phyloP scores from a whole-genome alignment of 2,797 vertebrate species.

The Chelidonichthys spinosus region DNA sequence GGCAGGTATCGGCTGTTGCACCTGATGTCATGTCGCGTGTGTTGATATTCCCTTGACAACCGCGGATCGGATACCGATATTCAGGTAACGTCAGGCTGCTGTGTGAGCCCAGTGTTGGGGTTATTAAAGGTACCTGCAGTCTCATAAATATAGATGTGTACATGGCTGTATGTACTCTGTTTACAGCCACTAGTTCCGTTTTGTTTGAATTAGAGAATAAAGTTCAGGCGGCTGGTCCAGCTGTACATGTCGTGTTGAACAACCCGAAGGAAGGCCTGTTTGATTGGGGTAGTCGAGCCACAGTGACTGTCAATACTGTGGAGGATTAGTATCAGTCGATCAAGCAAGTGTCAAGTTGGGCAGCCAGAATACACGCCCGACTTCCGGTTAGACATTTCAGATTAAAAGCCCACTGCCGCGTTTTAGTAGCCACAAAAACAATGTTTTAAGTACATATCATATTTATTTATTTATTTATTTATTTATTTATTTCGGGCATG shows the following conservation, averaged over 20 bases:
- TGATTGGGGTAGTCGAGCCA: not conserved
- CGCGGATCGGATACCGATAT: slow-evolving; percentile 65
- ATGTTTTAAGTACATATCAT: too few species aligned
- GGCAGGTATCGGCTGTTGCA: slow-evolving; percentile 57
- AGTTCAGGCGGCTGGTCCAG: not conserved
- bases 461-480: too few species aligned
- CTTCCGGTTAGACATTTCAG: slow-evolving; percentile 70
- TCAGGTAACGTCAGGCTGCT: slow-evolving; percentile 62
- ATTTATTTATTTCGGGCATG: too few species aligned
- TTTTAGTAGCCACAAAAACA: not conserved
- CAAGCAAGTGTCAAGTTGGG: slow-evolving; percentile 33
- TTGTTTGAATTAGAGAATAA: not conserved
- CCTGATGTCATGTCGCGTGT: slow-evolving; percentile 72
- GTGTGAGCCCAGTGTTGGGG: not conserved
- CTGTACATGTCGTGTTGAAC: not conserved
- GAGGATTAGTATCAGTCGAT: slow-evolving; percentile 72
- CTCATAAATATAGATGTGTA: not conserved
- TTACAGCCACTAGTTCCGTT: not conserved
- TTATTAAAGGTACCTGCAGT: not conserved
- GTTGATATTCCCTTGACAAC: slow-evolving; percentile 73
- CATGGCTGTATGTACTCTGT: not conserved
- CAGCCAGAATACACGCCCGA: not conserved
- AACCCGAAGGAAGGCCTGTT: slow-evolving; percentile 20
- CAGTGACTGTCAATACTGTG: slow-evolving; percentile 31
- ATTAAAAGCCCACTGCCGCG: slow-evolving; percentile 20